Base-by-base conservation (phyloP, 2,888 invertebrate species). In the Sclerodermus sp. region DNA sequence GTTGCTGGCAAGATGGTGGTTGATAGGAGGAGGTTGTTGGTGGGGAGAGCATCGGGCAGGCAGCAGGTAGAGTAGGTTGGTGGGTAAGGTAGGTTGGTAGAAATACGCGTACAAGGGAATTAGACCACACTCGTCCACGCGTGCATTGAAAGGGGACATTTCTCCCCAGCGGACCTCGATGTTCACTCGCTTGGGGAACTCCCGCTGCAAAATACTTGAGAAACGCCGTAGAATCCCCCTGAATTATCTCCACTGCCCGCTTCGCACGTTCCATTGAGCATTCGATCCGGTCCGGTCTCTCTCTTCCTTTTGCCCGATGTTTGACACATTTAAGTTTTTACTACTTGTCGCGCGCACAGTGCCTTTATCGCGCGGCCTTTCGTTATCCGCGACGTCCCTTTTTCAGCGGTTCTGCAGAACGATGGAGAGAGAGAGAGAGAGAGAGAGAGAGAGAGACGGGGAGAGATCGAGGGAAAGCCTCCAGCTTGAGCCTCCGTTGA, bases 51-150 rank as follows among this genome's bases (percentile, higher is more conserved):
- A 42, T 37, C 32, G 43, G 16, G 14, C n/a, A 42, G 48, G 42
- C 57, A 54, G 58, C 57, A 61, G 58, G 47, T 57, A 52, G 47
- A 42, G 69, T 70, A 69, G 73, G 71, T 71, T 69, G 70, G 61
- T 71, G 63, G 73, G 72, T 71, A 70, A 64, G 69, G 67, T 71
- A 66, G 70, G 67, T 73, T 67, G 73, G 67, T 71, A 66, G 56
- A 60, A 60, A 67, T 66, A 63, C 65, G 67, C 63, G 68, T 70
- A 69, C 65, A 71, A 71, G 74, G 70, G 71, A 75, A 76, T 75
- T 76, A 75, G 75, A 76, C 71, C 74, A 67, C 71, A 70, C 23
- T 71, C 70, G 69, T 68, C 68, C 66, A 75, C 72, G 73, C 72
- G 73, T 71, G 66, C 62, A 64, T 53, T 60, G 59, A 58, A 55